Evolutionary conservation across 2,888 invertebrate species (phyloP), one percentile per base, ranked within the genome.

Genomic region (Phorcus lineatus): DNA sequence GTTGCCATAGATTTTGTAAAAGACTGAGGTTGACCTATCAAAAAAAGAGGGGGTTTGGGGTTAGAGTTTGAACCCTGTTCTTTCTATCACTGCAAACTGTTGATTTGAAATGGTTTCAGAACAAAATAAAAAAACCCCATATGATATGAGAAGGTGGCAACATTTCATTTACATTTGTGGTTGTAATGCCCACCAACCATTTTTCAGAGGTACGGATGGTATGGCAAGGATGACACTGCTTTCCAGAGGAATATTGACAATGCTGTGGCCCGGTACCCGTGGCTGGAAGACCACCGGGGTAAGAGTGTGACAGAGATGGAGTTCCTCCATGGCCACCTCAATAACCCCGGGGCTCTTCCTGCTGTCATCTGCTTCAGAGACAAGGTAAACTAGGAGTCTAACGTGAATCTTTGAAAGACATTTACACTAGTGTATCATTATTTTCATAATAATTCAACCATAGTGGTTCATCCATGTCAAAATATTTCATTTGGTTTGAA

Each of bases 231-330:
- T 62, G 91, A 91, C 81, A 83, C 79, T 24, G 83, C 81, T 0
- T 85, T 92, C 24, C 92, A 91, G 83, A 85, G 85, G 66, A 92
- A 91, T 80, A 91, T 92, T 86, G 89, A 92, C 79, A 90, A 89
- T 84, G 91, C 92, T 7, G 77, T 88, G 7, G 81, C 83, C 0
- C 82, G 82, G 6, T 92, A 90, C 76, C 88, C 91, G 0, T 92
- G 91, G 91, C 75, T 92, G 78, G 87, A 89, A 9, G 54, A 86
- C 0, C 84, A 81, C 66, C 76, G 91, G 67, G 89, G 91, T 81
- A 88, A 86, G 55, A 91, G 92, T 86, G 91, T 91, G 6, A 92
- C 92, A 28, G 92, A 92, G 78, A 78, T 92, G 57, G 92, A 92
- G 80, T 92, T 90, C 82, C 84, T 92, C 4, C 91, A 91, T 82